Conservation (phyloP, 2,113 vertebrate genomes). For the Condylura cristata region DNA sequence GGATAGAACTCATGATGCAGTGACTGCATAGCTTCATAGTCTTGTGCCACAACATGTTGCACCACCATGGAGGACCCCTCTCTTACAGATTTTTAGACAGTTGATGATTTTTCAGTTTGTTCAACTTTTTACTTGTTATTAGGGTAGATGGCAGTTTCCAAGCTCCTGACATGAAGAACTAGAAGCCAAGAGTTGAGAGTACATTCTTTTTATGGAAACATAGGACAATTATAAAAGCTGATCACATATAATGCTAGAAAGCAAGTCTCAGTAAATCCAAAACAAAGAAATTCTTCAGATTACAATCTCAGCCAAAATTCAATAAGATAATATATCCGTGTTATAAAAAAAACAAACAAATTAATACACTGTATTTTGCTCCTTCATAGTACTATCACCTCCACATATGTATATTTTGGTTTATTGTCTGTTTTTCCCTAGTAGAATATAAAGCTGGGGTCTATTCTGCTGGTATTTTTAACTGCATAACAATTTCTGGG, state of each 20-base stretch:
- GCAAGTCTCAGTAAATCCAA: neutral
- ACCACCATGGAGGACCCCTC: too few species aligned
- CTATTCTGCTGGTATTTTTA: constrained; percentile 1
- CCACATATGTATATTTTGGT: neutral
- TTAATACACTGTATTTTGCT: too few species aligned
- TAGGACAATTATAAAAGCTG: neutral
- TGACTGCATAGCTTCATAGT: too few species aligned
- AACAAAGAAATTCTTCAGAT: neutral
- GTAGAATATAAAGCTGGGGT: neutral
- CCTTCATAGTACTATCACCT: neutral
- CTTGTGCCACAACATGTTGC: too few species aligned
- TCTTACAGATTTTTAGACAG: neutral
- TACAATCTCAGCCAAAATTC: constrained; percentile 6
- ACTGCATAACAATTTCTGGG: neutral
- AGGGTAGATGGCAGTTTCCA: neutral
- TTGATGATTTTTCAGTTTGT: neutral
- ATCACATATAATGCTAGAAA: neutral
- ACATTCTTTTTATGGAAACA: neutral
- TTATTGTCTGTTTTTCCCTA: neutral
- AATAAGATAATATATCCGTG: neutral
- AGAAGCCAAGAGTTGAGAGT: neutral
- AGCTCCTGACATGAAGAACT: neutral
- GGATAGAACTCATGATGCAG: too few species aligned
- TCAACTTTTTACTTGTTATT: neutral
- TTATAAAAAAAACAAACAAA: too few species aligned